phyloP scores from a whole-genome alignment of 2,797 vertebrate genomes.

The Spheniscus humboldti region DNA sequence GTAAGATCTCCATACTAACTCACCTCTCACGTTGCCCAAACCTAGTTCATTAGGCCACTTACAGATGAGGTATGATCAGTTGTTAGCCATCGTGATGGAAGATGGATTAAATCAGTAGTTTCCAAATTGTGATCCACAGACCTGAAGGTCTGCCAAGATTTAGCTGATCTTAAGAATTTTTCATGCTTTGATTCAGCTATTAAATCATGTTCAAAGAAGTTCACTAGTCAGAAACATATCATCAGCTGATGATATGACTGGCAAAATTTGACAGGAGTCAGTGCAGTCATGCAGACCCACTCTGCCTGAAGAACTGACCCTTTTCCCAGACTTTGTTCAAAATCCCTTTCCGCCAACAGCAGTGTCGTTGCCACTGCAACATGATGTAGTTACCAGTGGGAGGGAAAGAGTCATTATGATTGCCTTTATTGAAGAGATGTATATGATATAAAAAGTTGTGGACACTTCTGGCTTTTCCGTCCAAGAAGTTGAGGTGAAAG shows the following conservation, averaged over 20 bases:
- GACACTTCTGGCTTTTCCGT: background rate
- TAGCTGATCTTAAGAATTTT: background rate
- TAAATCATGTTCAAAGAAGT: background rate
- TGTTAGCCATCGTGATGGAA: background rate
- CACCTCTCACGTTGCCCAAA: background rate
- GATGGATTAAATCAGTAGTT: background rate
- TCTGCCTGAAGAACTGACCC: background rate
- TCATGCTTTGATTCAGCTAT: background rate
- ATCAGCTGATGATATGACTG: background rate
- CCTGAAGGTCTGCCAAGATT: background rate
- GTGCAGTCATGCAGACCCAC: background rate
- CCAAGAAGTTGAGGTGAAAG: background rate
- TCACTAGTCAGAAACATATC: background rate
- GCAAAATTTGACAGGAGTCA: background rate
- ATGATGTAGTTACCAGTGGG: background rate
- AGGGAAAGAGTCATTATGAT: background rate
- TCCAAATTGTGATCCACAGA: background rate
- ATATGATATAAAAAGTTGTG: background rate
- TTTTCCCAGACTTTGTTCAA: background rate
- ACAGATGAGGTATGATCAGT: background rate
- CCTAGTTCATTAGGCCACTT: background rate
- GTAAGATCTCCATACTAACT: background rate
- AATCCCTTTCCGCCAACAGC: background rate
- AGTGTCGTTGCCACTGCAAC: background rate
- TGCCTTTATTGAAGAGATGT: background rate